Percentiles rank a stretch among this genome's conserved stretches.
Conservation (phyloP, 2,797 vertebrate genomes). For the Hemibagrus guttatus region DNA sequence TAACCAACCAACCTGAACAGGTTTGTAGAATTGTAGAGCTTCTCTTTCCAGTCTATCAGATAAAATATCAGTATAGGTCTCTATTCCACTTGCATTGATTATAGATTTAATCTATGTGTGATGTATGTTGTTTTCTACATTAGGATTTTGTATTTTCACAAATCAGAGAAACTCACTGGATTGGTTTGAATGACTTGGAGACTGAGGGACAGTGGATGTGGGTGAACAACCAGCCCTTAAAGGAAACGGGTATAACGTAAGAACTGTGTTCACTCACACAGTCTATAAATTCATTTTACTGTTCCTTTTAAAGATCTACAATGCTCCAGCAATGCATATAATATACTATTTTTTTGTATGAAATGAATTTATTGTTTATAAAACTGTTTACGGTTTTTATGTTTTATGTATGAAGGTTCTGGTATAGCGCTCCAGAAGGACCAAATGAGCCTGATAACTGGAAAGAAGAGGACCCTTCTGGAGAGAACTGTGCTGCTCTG, state of each 20-base stretch:
- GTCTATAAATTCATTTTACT: background rate
- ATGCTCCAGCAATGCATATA: background rate
- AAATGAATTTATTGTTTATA: no score
- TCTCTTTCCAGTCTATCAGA: no score
- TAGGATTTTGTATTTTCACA: conserved; percentile 37
- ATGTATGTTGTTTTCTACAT: background rate
- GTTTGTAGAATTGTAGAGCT: conserved; percentile 19
- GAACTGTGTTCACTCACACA: background rate
- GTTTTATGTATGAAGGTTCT: no score
- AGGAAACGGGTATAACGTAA: no score
- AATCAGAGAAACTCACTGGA: conserved; percentile 34
- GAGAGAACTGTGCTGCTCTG: no score
- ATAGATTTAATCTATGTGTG: background rate
- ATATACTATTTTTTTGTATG: no score
- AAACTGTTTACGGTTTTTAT: no score
- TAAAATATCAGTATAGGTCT: background rate
- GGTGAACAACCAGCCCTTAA: conserved; percentile 23
- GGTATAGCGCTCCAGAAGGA: no score
- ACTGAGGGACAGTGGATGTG: conserved; percentile 49
- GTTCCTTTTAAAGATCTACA: no score
- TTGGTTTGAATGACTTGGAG: conserved; percentile 52
- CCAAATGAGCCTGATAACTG: no score
- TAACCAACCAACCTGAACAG: conserved; percentile 43
- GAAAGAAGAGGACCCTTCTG: no score
- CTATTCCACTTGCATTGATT: no score